Evolutionary conservation across 1,140 invertebrate species (phyloP).

Genomic region (honey bee (Apis mellifera)): Amel_HAv3.1 CM009939.2:11299501-11300000

Average conservation of each 20-base stretch:
- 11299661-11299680: neutral
- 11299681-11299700: too few relatives aligned
- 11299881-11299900: neutral
- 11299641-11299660: neutral
- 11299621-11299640: neutral
- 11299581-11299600: neutral
- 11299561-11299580: too few relatives aligned
- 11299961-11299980: too few relatives aligned
- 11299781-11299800: neutral
- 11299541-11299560: neutral
- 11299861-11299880: neutral
- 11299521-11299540: neutral
- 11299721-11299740: conserved; percentile 4
- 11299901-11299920: too few relatives aligned
- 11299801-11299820: neutral
- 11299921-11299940: too few relatives aligned
- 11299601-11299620: neutral
- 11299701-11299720: too few relatives aligned
- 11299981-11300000: too few relatives aligned
- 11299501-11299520: neutral
- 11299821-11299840: neutral
- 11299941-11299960: too few relatives aligned
- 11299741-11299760: too few relatives aligned
- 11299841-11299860: too few relatives aligned
- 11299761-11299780: neutral